A percentile compares a stretch with the other conserved stretches of the same genome.
phyloP scores from a whole-genome alignment of 2,113 vertebrate genomes.

The Epinephelus cyanopodus region DNA sequence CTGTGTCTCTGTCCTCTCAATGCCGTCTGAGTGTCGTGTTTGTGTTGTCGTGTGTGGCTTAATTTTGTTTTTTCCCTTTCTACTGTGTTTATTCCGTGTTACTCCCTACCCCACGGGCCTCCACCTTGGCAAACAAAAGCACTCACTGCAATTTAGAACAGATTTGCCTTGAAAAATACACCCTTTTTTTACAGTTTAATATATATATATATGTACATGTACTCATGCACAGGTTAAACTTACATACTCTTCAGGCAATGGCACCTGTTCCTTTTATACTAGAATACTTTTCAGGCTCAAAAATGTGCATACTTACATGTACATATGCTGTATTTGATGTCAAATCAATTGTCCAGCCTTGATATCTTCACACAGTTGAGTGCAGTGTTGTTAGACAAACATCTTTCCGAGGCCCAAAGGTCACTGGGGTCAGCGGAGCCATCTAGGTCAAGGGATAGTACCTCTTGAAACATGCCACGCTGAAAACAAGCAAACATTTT shows the following conservation, averaged over 20 bases:
- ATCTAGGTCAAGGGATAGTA: conserved; percentile 73
- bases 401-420: conserved; percentile 63
- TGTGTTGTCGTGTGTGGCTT: conserved; percentile 77
- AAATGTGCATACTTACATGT: conserved; percentile 22
- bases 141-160: conserved; percentile 39
- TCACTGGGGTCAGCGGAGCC: conserved; percentile 73
- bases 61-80: conserved; percentile 59
- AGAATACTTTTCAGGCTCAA: neutral
- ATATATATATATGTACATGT: neutral
- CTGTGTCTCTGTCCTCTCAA: conserved; percentile 78
- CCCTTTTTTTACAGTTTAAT: neutral
- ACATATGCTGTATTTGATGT: conserved; percentile 10
- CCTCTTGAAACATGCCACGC: conserved; percentile 70
- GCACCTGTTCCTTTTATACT: neutral
- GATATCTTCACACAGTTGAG: conserved; percentile 4
- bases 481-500: conserved; percentile 45
- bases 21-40: conserved; percentile 78
- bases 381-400: conserved; percentile 29
- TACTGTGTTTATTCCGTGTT: conserved; percentile 69
- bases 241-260: conserved; percentile 1
- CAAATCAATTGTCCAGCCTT: conserved; percentile 11
- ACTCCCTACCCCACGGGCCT: conserved; percentile 67
- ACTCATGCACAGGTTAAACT: conserved; percentile 12
- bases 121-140: conserved; percentile 56
- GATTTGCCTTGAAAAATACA: conserved; percentile 4